Conservation (phyloP, 2,797 vertebrate genomes). For the Euthynnus affinis region DNA sequence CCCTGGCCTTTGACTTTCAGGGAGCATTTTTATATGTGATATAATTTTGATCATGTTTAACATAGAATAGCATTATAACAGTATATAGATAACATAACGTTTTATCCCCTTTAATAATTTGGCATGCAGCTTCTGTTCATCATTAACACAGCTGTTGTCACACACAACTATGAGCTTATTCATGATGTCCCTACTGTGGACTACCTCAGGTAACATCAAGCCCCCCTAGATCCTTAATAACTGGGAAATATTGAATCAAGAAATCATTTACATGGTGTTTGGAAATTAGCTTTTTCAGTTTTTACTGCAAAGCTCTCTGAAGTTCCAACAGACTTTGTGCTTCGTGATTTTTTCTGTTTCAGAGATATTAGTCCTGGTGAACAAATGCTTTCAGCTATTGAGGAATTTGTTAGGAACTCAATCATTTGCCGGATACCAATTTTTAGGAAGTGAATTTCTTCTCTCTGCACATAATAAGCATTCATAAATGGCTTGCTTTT, state of each 20-base stretch:
- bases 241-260: constrained; percentile 4
- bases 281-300: background rate
- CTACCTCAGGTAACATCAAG: background rate
- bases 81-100: background rate
- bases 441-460: constrained; percentile 45
- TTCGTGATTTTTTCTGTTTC: constrained; percentile 20
- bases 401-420: constrained; percentile 36
- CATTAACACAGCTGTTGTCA: background rate
- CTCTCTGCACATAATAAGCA: constrained; percentile 38
- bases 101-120: background rate
- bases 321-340: constrained; percentile 12
- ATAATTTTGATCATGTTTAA: too few relatives aligned
- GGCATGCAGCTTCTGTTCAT: background rate
- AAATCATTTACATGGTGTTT: background rate
- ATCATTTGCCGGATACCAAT: constrained; percentile 58
- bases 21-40: too few relatives aligned
- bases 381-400: constrained; percentile 44
- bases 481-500: constrained; percentile 37
- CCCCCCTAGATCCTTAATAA: background rate
- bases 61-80: too few relatives aligned
- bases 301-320: background rate
- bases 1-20: too few relatives aligned
- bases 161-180: background rate
- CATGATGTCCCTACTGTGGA: background rate
- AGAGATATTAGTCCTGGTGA: constrained; percentile 36